Evolutionary conservation across 2,888 invertebrate genomes (phyloP).

Genomic region (Ochropleura plecta): DNA sequence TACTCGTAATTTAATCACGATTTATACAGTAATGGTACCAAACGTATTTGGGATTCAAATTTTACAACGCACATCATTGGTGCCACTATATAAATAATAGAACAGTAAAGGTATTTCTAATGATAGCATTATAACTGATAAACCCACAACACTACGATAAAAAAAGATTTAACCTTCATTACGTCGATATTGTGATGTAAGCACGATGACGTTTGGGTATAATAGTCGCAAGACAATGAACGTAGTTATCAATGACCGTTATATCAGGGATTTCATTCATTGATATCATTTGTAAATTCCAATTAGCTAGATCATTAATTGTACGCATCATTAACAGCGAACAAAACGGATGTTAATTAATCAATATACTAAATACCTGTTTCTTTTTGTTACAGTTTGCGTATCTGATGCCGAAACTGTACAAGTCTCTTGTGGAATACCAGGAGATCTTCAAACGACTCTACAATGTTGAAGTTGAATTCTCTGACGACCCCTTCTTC

Average conservation of each 20-base stretch:
- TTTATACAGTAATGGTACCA: not conserved
- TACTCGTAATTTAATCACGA: not conserved
- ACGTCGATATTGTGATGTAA: slow-evolving; percentile 58
- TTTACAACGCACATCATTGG: slow-evolving; percentile 13
- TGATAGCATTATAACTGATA: slow-evolving; percentile 23
- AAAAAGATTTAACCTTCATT: slow-evolving; percentile 46
- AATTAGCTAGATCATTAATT: slow-evolving; percentile 44
- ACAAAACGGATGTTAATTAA: slow-evolving; percentile 38
- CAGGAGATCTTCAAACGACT: slow-evolving; percentile 82
- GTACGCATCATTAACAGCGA: slow-evolving; percentile 21
- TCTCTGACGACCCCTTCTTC: slow-evolving; percentile 84
- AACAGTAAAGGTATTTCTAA: slow-evolving; percentile 9
- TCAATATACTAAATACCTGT: slow-evolving; percentile 40
- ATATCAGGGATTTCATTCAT: slow-evolving; percentile 56
- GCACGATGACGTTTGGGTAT: slow-evolving; percentile 58
- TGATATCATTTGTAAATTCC: slow-evolving; percentile 54
- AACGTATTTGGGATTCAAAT: not conserved
- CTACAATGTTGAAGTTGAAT: slow-evolving; percentile 79
- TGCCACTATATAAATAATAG: not conserved
- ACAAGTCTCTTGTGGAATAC: slow-evolving; percentile 85
- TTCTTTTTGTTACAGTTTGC: slow-evolving; percentile 89
- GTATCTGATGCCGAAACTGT: slow-evolving; percentile 90
- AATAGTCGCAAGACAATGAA: slow-evolving; percentile 51
- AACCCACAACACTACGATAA: slow-evolving; percentile 51
- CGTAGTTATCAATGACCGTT: slow-evolving; percentile 51